phyloP scores from a whole-genome alignment of 2,888 invertebrate species.

The Nipponacmea schrenckii region DNA sequence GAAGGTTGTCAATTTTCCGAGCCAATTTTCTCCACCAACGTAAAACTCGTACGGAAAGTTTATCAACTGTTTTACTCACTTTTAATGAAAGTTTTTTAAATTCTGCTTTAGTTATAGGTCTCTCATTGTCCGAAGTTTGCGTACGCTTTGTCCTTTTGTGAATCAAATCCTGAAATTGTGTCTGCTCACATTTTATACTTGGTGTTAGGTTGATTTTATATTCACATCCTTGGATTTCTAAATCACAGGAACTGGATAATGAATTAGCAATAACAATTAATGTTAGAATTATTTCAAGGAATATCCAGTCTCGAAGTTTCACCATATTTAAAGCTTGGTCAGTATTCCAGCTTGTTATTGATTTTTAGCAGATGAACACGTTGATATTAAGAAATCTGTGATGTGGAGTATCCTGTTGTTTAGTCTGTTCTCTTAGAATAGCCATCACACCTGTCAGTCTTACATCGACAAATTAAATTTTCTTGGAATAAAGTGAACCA shows the following conservation, averaged over 20 bases:
- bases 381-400: no score
- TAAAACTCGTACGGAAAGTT: slow-evolving; percentile 41
- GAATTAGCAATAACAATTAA: neutral
- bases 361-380: no score
- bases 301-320: no score
- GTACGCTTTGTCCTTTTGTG: neutral
- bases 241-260: slow-evolving; percentile 21
- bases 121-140: neutral
- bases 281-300: neutral
- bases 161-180: neutral
- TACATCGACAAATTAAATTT: no score
- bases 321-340: no score
- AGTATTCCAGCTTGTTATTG: no score
- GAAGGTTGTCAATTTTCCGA: slow-evolving; percentile 28
- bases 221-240: slow-evolving; percentile 27
- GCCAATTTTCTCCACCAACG: slow-evolving; percentile 51
- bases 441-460: no score
- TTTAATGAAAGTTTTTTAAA: slow-evolving; percentile 21
- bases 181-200: slow-evolving; percentile 17
- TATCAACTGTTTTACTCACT: slow-evolving; percentile 34
- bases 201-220: slow-evolving; percentile 28
- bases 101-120: slow-evolving; percentile 13
- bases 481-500: no score
- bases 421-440: no score
- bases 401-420: no score